Conservation (phyloP, 1,140 invertebrate species). For the Anagrus nilaparvatae region DNA sequence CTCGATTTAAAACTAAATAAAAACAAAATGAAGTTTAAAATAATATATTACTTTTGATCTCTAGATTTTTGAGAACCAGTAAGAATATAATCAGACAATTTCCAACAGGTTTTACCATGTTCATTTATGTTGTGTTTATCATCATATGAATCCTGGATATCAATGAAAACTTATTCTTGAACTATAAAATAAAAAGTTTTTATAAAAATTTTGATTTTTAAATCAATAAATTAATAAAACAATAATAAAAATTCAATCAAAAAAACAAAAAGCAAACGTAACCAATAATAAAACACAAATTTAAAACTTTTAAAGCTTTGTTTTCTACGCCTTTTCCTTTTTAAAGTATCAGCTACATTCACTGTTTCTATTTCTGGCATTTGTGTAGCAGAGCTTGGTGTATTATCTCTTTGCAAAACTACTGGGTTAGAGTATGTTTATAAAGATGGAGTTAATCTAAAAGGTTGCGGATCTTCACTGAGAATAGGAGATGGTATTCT, state of each 20-base stretch:
- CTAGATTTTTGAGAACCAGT: slow-evolving; percentile 37
- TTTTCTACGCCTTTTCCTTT: slow-evolving; percentile 37
- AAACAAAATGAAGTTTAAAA: no score
- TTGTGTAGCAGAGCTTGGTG: slow-evolving; percentile 41
- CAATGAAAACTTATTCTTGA: slow-evolving; percentile 39
- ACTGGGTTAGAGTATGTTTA: slow-evolving; percentile 69
- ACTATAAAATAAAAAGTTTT: slow-evolving; percentile 19
- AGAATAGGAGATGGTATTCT: slow-evolving; percentile 36
- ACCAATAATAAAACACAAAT: slow-evolving; percentile 6
- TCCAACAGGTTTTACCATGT: slow-evolving; percentile 49
- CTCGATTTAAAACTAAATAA: no score
- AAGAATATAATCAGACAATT: slow-evolving; percentile 32
- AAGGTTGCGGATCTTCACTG: slow-evolving; percentile 55
- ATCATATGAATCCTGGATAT: slow-evolving; percentile 59
- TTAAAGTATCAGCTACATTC: slow-evolving; percentile 27
- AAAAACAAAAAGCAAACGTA: no score
- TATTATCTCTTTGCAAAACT: slow-evolving; percentile 42
- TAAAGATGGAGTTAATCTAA: slow-evolving; percentile 58
- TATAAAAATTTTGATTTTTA: background rate
- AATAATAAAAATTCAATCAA: no score
- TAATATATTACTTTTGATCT: slow-evolving; percentile 35
- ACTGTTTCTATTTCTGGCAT: slow-evolving; percentile 27
- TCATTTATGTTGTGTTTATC: slow-evolving; percentile 68
- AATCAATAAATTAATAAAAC: no score
- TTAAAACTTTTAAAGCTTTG: slow-evolving; percentile 28